Percentiles rank a stretch among this genome's conserved stretches.
phyloP scores from a whole-genome alignment of 2,113 vertebrate genomes.

The Tragulus kanchil region DNA sequence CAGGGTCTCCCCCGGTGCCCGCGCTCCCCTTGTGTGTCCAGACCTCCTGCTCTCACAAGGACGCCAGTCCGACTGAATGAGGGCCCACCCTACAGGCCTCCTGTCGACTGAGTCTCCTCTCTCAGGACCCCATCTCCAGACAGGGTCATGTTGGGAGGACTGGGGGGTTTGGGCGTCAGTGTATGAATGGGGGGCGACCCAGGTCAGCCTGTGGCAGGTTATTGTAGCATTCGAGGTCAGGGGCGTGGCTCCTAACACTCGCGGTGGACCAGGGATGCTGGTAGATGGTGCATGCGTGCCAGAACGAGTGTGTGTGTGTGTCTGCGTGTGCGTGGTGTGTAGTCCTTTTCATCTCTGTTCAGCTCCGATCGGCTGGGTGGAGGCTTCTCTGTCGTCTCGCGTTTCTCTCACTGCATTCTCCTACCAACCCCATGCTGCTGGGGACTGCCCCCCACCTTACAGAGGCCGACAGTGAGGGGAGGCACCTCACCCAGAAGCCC shows the following conservation, averaged over 20 bases:
- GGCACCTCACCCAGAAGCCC: not conserved
- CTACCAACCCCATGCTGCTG: rapidly evolving
- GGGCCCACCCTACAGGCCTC: not conserved
- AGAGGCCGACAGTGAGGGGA: not conserved
- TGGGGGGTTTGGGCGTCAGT: not conserved
- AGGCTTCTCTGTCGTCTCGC: not conserved
- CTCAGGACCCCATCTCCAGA: too few relatives aligned
- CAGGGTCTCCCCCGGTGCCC: rapidly evolving
- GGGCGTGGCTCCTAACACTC: rapidly evolving
- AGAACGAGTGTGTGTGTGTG: rapidly evolving
- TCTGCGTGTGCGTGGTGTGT: not conserved
- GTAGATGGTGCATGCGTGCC: not conserved
- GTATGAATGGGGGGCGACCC: not conserved
- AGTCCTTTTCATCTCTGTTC: rapidly evolving
- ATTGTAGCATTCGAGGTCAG: too few relatives aligned
- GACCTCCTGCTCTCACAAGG: not conserved
- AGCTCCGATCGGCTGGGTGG: not conserved
- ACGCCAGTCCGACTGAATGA: not conserved
- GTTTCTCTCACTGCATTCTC: not conserved
- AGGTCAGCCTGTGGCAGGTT: not conserved
- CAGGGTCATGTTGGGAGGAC: rapidly evolving
- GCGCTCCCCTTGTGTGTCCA: rapidly evolving
- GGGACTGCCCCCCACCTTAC: not conserved
- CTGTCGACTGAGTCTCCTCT: not conserved
- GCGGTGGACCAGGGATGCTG: rapidly evolving